Evolutionary conservation across 92 coral and sea anemone species (phyloP), one percentile per base, ranked within the genome.

Genomic region (Siderastrea siderea): DNA sequence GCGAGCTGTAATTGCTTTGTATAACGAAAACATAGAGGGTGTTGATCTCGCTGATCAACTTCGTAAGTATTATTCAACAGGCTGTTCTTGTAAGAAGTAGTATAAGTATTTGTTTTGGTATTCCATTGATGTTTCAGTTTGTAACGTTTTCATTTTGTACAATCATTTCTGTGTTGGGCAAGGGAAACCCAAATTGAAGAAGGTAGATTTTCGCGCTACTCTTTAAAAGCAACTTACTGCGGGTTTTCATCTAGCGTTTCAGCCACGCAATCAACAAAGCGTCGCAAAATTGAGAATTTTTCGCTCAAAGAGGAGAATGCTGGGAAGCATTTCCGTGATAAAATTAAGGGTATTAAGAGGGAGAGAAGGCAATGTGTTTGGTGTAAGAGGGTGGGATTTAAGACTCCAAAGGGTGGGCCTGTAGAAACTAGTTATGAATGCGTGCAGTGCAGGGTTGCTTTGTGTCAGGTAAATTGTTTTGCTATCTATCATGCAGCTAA

Each of bases 381-480:
- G 4, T 51, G 78, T 74, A 74, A 74, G 63, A 86, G 55, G 71
- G 78, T 15, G 71, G 88, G 83, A 38, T 6, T 17, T 3, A 88
- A 68, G 51, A 88, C 92, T 14, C 77, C 75, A 49, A 82, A 75
- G 71, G 92, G 92, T 44, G 54, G 84, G 1, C 77, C 84, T 1
- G 55, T 88, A 6, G 92, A 88, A 72, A 88, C 71, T 44, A 75
- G 49, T 54, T 82, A 82, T 75, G 62, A 88, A 59, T 88, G 92
- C 83, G 53, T 82, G 52, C 92, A 82, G 79, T 88, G 87, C 71
- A 53, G 92, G 4, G 87, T 88, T 13, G 92, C 88, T 26, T 75
- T 88, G 1, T 88, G 88, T 74, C 38, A 26, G 38, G 38, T 26
- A 26, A 26, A 26, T 26, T 26, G 38, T 26, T 26, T 26, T 26